Percentiles rank a stretch among this genome's conserved stretches.
Conservation (phyloP, 2,797 vertebrate genomes). For the Accipiter minullus region DNA sequence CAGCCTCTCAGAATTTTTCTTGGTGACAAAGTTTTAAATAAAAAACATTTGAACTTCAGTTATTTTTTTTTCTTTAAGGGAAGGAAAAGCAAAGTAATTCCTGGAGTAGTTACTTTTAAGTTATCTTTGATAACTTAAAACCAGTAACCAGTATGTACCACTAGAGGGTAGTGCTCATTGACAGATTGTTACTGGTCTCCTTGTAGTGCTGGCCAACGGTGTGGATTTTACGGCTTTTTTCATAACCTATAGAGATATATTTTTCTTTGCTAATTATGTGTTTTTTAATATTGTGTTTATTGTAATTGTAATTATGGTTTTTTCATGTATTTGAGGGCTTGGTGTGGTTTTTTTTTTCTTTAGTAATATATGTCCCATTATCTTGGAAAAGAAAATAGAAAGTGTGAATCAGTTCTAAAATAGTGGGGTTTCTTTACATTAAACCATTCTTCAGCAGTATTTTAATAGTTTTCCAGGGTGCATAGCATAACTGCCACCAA, state of each 20-base stretch:
- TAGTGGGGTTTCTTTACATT: not conserved
- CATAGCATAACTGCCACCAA: not conserved
- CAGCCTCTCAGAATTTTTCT: not conserved
- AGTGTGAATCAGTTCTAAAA: not conserved
- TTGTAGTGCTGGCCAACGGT: not conserved
- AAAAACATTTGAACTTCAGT: not conserved
- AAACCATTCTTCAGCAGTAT: not conserved
- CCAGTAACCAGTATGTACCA: not conserved
- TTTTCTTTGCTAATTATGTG: not conserved
- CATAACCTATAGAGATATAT: not conserved
- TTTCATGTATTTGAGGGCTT: not conserved
- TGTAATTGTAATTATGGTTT: not conserved
- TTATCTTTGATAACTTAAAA: too few relatives aligned
- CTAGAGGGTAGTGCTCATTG: constrained; percentile 47
- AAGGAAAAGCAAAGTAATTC: not conserved
- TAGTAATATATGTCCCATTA: accelerated
- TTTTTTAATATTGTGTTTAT: not conserved
- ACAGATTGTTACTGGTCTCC: not conserved
- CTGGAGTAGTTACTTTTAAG: not conserved
- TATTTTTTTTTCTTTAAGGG: not conserved
- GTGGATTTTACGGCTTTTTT: not conserved
- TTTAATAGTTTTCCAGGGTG: not conserved
- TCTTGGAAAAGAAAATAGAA: not conserved
- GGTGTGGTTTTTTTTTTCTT: not conserved
- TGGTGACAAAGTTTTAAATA: not conserved